Base-by-base conservation (phyloP, 2,797 vertebrate genomes). In the Cossypha heuglini region DNA sequence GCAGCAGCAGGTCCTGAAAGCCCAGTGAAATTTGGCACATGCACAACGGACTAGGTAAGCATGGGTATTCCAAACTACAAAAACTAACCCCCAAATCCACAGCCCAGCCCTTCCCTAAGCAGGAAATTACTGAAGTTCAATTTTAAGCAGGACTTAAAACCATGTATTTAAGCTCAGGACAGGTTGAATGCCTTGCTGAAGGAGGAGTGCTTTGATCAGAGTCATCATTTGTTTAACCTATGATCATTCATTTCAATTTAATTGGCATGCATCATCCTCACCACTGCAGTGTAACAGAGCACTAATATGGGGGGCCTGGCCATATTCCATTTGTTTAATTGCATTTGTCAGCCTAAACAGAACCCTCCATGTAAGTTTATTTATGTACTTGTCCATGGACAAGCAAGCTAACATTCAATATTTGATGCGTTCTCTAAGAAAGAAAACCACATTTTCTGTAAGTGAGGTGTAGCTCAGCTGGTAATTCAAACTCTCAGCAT, bases 401-500 rank as follows among this genome's bases (percentile, higher is more conserved):
- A 78, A 78, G 76, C 73, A 77, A 88, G 86, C 55, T 5, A 61
- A 17, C 76, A 81, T 80, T 94, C 87, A 93, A 87, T 90, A 94
- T 83, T 87, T 90, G 93, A 93, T 86, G 90, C 9, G 0, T 78
- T 85, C 78, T 64, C 66, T 78, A 12, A 85, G 79, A 75, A 61
- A 88, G 67, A 92, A 94, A 94, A 75, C 33, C 52, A 63, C 61
- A 49, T 93, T 96, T 94, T 82, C 86, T 87, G 3, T 86, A 86
- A 86, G 93, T 84, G 89, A 96, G 93, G 91, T 94, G 93, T 66
- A 96, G 78, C 95, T 93, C 93, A 74, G 83, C 76, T 73, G 25
- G 86, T 91, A 94, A 94, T 91, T 96, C 91, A 89, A 42, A 71
- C 77, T 86, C 92, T 85, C 85, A 82, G 93, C 86, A 88, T 88